Base-by-base conservation (phyloP, 2,888 invertebrate genomes). In the Dromius quadrimaculatus region DNA sequence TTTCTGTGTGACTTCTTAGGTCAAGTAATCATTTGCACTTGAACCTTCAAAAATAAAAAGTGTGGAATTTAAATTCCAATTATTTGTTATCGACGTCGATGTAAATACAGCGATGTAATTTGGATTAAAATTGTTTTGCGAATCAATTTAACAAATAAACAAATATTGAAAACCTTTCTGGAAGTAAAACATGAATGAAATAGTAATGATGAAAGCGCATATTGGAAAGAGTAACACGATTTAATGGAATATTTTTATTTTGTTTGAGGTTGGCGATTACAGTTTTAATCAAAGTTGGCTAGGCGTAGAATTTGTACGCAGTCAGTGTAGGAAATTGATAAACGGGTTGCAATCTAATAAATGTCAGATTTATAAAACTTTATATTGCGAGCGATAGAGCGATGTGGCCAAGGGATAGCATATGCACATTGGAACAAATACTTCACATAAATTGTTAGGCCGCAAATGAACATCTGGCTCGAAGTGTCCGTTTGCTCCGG, bases 281-380 rank as follows among this genome's bases (percentile, higher is more conserved):
- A 54, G 28, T 54, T 54, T 54, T 54, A 54, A 54, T 54, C 28
- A 54, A 23, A 54, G 50, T 54, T 54, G 50, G 50, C 28, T 54
- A 28, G 1, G 15, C 41, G 15, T 54, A 54, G 50, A 54, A 47
- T 54, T 54, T 28, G 50, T 54, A 54, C 13, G 50, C 50, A 54
- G 50, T n/a, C n/a, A n/a, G n/a, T 28, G 50, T 54, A 28, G 6
- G 28, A 54, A 54, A 54, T 54, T 65, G 50, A 65, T 54, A 65
- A 54, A 65, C 50, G 50, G 38, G 50, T 54, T 38, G 65, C 54
- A 36, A 47, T 65, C 36, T 54, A 65, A 65, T 65, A 65, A 65
- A 50, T 36, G 65, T 65, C 65, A 38, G 36, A 54, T 65, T 65
- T 65, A 50, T 65, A 65, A 65, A 65, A 54, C 36, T 65, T 38